Conservation (phyloP, 1,140 invertebrate species). For the Panagrolaimus sp. region DNA sequence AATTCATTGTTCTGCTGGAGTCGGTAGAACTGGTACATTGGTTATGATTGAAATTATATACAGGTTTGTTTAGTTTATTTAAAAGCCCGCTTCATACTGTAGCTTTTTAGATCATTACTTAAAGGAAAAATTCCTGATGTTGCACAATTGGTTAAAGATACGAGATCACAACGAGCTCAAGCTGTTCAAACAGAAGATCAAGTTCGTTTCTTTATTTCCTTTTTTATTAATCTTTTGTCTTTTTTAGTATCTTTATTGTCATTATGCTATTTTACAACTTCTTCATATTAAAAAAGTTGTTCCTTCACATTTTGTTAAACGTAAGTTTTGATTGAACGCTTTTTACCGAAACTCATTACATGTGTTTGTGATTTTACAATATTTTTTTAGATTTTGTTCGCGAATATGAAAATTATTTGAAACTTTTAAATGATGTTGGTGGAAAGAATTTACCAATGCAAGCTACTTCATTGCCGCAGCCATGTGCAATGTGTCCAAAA, state of each 20-base stretch:
- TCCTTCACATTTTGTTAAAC: slow-evolving; percentile 9
- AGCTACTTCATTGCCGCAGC: neutral
- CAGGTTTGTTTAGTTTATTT: neutral
- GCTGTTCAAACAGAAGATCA: slow-evolving; percentile 3
- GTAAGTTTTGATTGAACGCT: neutral
- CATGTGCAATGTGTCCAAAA: neutral
- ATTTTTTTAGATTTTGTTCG: neutral
- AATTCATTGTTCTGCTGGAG: slow-evolving; percentile 8
- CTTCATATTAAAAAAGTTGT: slow-evolving; percentile 8
- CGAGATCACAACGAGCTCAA: neutral
- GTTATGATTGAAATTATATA: slow-evolving; percentile 8
- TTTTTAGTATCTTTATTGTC: slow-evolving; percentile 1
- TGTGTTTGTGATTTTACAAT: neutral
- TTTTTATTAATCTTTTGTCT: no score
- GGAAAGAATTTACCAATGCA: slow-evolving; percentile 4
- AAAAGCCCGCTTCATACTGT: neutral
- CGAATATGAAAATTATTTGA: slow-evolving; percentile 7
- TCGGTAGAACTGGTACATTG: neutral
- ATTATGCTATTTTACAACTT: neutral
- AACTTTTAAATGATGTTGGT: neutral
- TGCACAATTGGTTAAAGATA: slow-evolving; percentile 1
- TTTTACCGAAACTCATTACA: no score
- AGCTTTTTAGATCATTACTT: neutral
- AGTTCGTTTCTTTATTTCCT: neutral
- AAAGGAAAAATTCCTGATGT: slow-evolving; percentile 7